Evolutionary conservation across 2,797 vertebrate species (phyloP).

Genomic region (Propithecus deckenii): DNA sequence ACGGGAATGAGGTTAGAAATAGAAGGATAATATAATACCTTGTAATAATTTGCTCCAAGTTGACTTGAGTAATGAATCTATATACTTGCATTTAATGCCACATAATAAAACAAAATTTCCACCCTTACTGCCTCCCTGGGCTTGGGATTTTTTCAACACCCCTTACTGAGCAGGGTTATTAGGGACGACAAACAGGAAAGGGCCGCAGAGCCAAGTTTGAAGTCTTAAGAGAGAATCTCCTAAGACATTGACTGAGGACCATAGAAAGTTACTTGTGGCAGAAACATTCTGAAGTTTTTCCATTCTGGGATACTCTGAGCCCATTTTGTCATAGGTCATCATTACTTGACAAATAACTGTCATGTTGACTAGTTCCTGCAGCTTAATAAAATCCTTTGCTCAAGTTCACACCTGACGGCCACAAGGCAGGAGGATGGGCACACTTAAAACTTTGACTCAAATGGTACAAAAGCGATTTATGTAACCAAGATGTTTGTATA

Average conservation of each 20-base stretch:
- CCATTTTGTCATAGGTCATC: not conserved
- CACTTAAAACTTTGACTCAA: no score
- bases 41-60: not conserved
- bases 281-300: not conserved
- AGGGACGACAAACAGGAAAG: not conserved
- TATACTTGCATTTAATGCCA: not conserved
- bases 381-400: not conserved
- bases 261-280: not conserved
- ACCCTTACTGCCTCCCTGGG: not conserved
- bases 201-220: not conserved
- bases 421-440: no score
- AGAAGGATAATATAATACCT: not conserved
- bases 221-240: not conserved
- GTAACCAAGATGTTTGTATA: no score
- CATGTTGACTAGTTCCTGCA: not conserved
- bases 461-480: no score
- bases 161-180: not conserved
- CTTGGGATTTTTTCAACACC: not conserved
- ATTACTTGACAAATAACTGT: not conserved
- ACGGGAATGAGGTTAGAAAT: not conserved
- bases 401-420: not conserved
- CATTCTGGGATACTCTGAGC: not conserved
- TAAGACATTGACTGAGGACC: not conserved
- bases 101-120: not conserved
- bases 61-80: conserved; percentile 2